Evolutionary conservation across 2,797 vertebrate species (phyloP), one percentile per base, ranked within the genome.

Genomic region (Naso thynnoides): DNA sequence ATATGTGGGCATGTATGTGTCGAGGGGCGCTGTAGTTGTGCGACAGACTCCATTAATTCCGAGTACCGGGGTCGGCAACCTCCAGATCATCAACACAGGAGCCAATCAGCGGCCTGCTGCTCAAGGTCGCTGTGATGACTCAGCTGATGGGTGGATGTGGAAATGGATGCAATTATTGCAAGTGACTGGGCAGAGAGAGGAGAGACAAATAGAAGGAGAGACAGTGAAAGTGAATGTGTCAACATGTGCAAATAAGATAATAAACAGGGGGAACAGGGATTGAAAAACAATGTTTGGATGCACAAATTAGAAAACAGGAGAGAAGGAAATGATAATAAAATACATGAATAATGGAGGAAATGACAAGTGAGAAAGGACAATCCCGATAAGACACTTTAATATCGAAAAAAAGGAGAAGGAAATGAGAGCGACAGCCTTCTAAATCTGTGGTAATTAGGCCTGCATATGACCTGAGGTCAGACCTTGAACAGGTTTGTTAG

Each of bases 41-140:
- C 59, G 78, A 85, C 86, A 83, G 70, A 92, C 63, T 87, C 85
- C 85, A 91, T 93, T 93, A 92, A 91, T 86, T 89, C 81, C 72
- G 63, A 88, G 81, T 70, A 81, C 66, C 47, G 42, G 33, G 72
- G 87, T 83, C 85, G 58, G 6, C 36, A 68, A 90, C 92, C 91
- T 85, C 72, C 56, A 74, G 82, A 85, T 91, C 86, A 86, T 90
- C 88, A 85, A 81, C 88, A 85, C 60, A 62, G 70, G 89, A 90
- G 87, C 90, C 91, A 93, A 91, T 93, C 90, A 86, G 82, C 76
- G 56, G 85, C 83, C 79, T 77, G 84, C 81, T 76, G 87, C 68
- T 80, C 70, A 76, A 79, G 83, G 87, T 87, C 68, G 27, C 63
- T 31, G 9, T 26, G 65, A 79, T 31, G 81, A 91, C 71, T 62